Evolutionary conservation across 2,797 vertebrate species (phyloP).

Genomic region (Labroides dimidiatus): DNA sequence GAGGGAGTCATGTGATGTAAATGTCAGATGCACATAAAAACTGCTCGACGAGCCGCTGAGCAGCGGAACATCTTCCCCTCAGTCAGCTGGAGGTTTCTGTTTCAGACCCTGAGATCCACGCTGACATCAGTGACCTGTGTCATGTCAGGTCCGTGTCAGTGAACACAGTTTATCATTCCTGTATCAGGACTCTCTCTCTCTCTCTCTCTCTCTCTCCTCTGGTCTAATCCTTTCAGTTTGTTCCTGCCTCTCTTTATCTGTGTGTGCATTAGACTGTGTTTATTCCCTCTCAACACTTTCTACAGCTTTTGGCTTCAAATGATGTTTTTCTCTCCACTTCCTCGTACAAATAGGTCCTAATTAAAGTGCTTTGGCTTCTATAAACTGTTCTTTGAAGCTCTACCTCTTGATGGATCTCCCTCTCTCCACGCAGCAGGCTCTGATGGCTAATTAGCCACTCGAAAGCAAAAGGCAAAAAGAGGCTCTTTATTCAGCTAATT

Average conservation of each 20-base stretch:
- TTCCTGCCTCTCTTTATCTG: constrained; percentile 46
- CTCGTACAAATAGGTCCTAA: constrained; percentile 84
- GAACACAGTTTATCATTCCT: too few relatives aligned
- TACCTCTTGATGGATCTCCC: constrained; percentile 81
- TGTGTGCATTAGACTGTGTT: constrained; percentile 49
- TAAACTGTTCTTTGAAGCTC: constrained; percentile 84
- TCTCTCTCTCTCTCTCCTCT: constrained; percentile 49
- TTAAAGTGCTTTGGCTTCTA: constrained; percentile 84
- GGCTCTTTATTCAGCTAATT: constrained; percentile 81
- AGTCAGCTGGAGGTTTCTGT: neutral
- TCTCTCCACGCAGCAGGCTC: constrained; percentile 75
- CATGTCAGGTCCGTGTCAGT: too few relatives aligned
- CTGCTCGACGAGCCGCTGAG: neutral
- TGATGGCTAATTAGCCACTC: constrained; percentile 83
- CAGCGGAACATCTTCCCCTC: neutral
- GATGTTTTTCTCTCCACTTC: constrained; percentile 65
- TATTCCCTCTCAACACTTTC: constrained; percentile 61
- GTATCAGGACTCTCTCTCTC: constrained; percentile 44
- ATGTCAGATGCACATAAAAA: constrained; percentile 12
- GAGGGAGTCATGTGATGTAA: constrained; percentile 8
- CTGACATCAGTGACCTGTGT: too few relatives aligned
- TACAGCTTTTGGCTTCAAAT: constrained; percentile 73
- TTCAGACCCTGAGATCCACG: too few relatives aligned
- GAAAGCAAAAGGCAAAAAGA: constrained; percentile 74
- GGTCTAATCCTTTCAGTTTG: constrained; percentile 38